phyloP scores from a whole-genome alignment of 1,140 invertebrate genomes.

The Solenopsis invicta region DNA sequence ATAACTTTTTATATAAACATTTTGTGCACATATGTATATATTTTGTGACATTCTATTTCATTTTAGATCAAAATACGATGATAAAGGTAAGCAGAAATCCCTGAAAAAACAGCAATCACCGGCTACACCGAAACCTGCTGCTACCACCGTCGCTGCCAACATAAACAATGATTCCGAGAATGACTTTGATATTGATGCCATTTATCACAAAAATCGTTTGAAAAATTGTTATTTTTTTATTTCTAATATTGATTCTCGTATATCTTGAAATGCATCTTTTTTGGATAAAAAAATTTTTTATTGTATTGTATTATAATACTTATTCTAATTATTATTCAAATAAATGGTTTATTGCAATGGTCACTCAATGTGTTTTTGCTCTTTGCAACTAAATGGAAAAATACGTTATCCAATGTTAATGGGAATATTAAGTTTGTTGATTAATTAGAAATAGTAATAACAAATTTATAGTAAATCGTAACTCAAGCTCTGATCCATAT shows the following conservation, averaged over 20 bases:
- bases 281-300: conserved; percentile 77
- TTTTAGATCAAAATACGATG: conserved; percentile 95
- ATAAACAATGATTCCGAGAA: conserved; percentile 90
- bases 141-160: conserved; percentile 70
- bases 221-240: conserved; percentile 62
- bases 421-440: no score
- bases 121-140: conserved; percentile 84
- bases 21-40: background rate
- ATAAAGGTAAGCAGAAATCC: conserved; percentile 91
- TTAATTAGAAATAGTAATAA: no score
- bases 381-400: no score
- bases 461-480: no score
- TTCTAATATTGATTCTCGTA: conserved; percentile 50
- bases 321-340: conserved; percentile 82
- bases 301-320: conserved; percentile 84
- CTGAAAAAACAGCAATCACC: conserved; percentile 88
- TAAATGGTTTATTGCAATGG: no score
- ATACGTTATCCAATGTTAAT: no score
- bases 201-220: conserved; percentile 87
- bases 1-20: no score
- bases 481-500: no score
- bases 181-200: conserved; percentile 97
- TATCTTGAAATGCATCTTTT: conserved; percentile 61
- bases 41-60: conserved; percentile 12
- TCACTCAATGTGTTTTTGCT: no score